phyloP scores from a whole-genome alignment of 1,140 invertebrate species.

The Bombus affinis region DNA sequence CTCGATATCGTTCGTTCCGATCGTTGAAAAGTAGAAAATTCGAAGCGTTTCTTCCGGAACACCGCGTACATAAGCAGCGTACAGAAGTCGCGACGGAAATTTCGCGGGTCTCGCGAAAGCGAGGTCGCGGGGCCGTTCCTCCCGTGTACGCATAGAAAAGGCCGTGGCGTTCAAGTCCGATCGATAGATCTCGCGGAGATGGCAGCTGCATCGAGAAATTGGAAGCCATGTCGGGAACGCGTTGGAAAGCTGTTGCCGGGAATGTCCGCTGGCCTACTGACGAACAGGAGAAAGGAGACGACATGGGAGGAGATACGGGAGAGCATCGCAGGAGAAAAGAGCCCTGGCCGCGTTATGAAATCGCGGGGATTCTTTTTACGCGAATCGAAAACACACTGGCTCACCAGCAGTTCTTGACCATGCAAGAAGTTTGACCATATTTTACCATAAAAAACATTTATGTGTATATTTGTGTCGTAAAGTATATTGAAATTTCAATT shows the following conservation, averaged over 20 bases:
- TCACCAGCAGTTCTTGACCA: not conserved
- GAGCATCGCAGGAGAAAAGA: conserved; percentile 57
- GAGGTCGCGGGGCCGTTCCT: conserved; percentile 52
- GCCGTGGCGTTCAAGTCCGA: conserved; percentile 24
- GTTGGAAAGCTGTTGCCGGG: conserved; percentile 64
- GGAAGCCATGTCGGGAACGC: conserved; percentile 39
- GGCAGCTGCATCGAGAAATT: conserved; percentile 59
- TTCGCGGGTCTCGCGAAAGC: conserved; percentile 53
- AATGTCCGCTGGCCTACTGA: conserved; percentile 68
- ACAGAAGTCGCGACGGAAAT: conserved; percentile 12
- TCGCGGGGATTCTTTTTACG: conserved; percentile 39
- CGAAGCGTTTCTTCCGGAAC: not conserved
- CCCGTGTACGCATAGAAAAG: conserved; percentile 43
- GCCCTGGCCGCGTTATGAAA: conserved; percentile 63
- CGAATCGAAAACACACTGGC: not conserved
- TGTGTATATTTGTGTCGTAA: not conserved
- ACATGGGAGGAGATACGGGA: conserved; percentile 53
- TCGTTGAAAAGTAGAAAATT: not conserved
- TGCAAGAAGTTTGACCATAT: no score
- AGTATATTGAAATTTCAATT: not conserved
- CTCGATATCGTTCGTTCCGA: no score
- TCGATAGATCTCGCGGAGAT: conserved; percentile 56
- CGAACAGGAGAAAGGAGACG: conserved; percentile 63
- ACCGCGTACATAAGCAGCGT: not conserved
- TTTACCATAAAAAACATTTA: not conserved